Evolutionary conservation across 1,140 invertebrate genomes (phyloP), one percentile per base, ranked within the genome.

Genomic region (Ganaspis sp.): DNA sequence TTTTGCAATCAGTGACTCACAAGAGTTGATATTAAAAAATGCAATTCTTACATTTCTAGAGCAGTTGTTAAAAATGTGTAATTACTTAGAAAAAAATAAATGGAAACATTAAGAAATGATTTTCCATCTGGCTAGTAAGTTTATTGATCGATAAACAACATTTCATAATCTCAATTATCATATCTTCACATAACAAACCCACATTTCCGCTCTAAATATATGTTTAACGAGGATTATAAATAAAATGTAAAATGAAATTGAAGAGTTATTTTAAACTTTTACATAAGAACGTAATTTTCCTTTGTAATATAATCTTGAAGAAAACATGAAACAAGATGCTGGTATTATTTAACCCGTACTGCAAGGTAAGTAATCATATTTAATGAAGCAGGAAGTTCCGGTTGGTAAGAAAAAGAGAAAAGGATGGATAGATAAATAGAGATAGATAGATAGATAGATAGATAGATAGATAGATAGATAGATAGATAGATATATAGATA

Each of bases 331-430:
- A 29, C 21, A 4, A 15, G 9, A 64, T 12, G 23, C 17, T 77
- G 74, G 26, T 64, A 71, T 83, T 84, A 84, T 84, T 79, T 73
- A 78, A 84, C 11, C 21, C 77, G 11, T 74, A 29, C 45, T 40
- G 37, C 74, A 29, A 72, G 75, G 54, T 49, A 17, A 53, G 77
- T 83, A 84, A 84, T 85, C 77, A 83, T 80, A 83, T 79, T 84
- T 83, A 85, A 84, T 84, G 79, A 76, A 64, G 69, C 75, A 83
- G 83, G 79, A 84, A 84, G 83, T 81, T 76, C 58, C 17, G 70
- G 72, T 72, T 75, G 42, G 70, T 38, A 26, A 73, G 40, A 81
- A 72, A 19, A 17, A 49, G 45, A 83, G 73, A 12, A 21, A 1
- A n/a, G 45, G 53, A 69, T 38, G 45, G 38, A 53, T 29, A 23